A percentile compares a stretch with the other conserved stretches of the same genome.
These are phyloP conservation scores for Portevinia maculata DNA, from an alignment of 2,888 invertebrate genomes.

Conservation along the genomic window DNA sequence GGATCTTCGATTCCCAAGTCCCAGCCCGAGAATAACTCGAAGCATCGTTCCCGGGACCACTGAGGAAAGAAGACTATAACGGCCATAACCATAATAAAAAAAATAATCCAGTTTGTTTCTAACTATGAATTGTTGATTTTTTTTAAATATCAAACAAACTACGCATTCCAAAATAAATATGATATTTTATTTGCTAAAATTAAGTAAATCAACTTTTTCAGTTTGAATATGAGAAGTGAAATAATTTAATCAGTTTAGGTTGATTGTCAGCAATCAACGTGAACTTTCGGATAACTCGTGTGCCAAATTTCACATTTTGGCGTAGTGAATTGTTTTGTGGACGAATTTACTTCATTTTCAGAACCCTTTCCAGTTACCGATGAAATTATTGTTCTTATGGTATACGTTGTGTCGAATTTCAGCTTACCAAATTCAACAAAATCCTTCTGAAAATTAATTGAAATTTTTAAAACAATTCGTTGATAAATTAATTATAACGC, in stretches of 20 bases:
- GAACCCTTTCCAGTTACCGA: conserved; percentile 29
- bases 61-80: too few species aligned
- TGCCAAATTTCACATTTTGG: conserved; percentile 81
- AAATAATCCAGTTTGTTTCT: neutral
- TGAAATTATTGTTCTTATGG: conserved; percentile 77
- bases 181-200: conserved; percentile 39
- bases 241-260: conserved; percentile 69
- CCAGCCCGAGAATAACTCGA: too few species aligned
- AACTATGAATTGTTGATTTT: conserved; percentile 18
- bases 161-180: conserved; percentile 65
- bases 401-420: conserved; percentile 81
- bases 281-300: conserved; percentile 80
- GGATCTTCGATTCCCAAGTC: too few species aligned
- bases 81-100: neutral
- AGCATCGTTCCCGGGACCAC: too few species aligned
- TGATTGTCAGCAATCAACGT: conserved; percentile 79
- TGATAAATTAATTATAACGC: neutral
- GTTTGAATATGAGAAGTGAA: conserved; percentile 25
- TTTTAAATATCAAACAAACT: conserved; percentile 39
- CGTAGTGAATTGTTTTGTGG: conserved; percentile 78
- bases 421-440: conserved; percentile 81
- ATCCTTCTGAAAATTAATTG: conserved; percentile 78
- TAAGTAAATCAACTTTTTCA: conserved; percentile 46
- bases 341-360: conserved; percentile 50
- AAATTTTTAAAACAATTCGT: neutral